phyloP scores from a whole-genome alignment of 2,888 invertebrate species.

The Athalia cordata region DNA sequence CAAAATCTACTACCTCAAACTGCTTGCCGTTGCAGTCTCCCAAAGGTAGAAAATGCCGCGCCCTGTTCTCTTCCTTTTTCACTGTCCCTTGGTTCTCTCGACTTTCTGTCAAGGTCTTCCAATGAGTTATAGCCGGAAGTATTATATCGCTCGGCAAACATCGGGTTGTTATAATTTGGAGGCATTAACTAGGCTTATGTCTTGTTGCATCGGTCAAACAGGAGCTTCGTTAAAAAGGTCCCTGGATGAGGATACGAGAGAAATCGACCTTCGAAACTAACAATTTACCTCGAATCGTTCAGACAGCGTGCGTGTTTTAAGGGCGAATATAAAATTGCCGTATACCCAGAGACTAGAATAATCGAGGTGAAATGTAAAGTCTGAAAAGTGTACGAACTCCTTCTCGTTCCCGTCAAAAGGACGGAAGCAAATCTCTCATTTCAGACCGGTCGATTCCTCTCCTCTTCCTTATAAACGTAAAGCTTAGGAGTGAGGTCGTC shows the following conservation, averaged over 20 bases:
- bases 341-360: not conserved
- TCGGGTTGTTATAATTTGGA: slow-evolving; percentile 64
- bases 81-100: not conserved
- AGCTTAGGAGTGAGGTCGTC: slow-evolving; percentile 67
- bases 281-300: too few species aligned
- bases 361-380: not conserved
- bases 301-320: not conserved
- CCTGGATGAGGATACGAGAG: not conserved
- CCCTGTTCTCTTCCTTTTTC: slow-evolving; percentile 46
- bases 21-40: slow-evolving; percentile 9
- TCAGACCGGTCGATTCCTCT: slow-evolving; percentile 6
- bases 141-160: slow-evolving; percentile 61
- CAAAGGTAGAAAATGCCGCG: slow-evolving; percentile 41
- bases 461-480: not conserved
- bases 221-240: slow-evolving; percentile 51
- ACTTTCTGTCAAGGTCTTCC: slow-evolving; percentile 38
- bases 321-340: not conserved
- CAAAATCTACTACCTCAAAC: slow-evolving; percentile 54
- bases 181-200: slow-evolving; percentile 59
- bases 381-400: slow-evolving; percentile 10
- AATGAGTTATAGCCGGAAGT: slow-evolving; percentile 66
- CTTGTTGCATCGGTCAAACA: slow-evolving; percentile 54
- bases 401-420: not conserved
- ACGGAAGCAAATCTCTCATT: slow-evolving; percentile 11
- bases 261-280: not conserved